phyloP scores from a whole-genome alignment of 2,888 invertebrate genomes.

The Limulus polyphemus region DNA sequence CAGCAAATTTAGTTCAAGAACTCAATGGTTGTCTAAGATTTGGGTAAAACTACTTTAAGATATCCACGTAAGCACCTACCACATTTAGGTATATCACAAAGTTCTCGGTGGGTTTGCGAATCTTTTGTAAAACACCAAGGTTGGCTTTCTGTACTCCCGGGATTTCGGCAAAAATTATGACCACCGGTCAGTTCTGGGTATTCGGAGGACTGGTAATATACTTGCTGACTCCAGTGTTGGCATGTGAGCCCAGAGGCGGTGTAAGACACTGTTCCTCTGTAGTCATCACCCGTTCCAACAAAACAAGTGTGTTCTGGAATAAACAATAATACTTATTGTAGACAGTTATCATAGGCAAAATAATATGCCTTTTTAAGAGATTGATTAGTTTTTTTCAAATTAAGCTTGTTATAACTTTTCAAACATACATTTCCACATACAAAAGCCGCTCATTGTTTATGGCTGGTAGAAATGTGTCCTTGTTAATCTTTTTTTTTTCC shows the following conservation, averaged over 20 bases:
- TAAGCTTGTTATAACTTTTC: not conserved
- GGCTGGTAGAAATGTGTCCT: too few relatives aligned
- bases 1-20: too few relatives aligned
- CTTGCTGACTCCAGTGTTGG: conserved; percentile 70
- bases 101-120: conserved; percentile 58
- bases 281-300: conserved; percentile 63
- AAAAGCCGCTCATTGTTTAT: not conserved
- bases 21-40: not conserved
- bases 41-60: not conserved
- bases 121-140: conserved; percentile 71
- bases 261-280: conserved; percentile 51
- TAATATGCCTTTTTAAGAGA: not conserved
- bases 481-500: too few relatives aligned
- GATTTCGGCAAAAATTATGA: conserved; percentile 83
- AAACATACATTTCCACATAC: not conserved
- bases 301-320: conserved; percentile 65
- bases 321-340: conserved; percentile 5
- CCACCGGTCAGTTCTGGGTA: conserved; percentile 71
- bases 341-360: not conserved
- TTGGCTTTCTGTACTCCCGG: conserved; percentile 60
- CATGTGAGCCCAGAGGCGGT: conserved; percentile 55
- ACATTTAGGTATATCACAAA: conserved; percentile 79
- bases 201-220: conserved; percentile 58
- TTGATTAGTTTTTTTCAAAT: conserved; percentile 1
- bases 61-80: conserved; percentile 41